phyloP scores from a whole-genome alignment of 2,113 vertebrate genomes.

The Cavia aperea region DNA sequence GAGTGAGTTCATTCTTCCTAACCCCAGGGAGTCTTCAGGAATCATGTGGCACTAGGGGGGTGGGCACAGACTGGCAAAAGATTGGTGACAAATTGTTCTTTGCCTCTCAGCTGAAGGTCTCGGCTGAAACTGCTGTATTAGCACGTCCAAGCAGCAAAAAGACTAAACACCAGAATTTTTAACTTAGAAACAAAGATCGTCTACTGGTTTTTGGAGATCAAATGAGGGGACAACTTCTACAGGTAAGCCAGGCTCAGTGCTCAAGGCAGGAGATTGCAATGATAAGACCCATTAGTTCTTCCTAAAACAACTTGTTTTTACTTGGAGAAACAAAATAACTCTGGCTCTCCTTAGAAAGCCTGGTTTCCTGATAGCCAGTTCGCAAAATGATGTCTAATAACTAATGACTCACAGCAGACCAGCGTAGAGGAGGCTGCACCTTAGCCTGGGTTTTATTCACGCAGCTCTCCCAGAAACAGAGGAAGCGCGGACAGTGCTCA shows the following conservation, averaged over 20 bases:
- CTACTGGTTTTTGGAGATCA: background rate
- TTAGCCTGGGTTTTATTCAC: background rate
- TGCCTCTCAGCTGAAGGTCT: slow-evolving; percentile 39
- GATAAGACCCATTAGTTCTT: background rate
- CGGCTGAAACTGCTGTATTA: slow-evolving; percentile 40
- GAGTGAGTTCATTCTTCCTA: background rate
- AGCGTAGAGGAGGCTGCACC: background rate
- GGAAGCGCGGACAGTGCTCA: background rate
- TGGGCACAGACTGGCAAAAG: background rate
- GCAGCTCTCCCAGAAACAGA: background rate
- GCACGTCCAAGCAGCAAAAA: slow-evolving; percentile 34
- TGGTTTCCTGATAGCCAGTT: slow-evolving; percentile 6
- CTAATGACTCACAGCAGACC: background rate
- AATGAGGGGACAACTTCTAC: background rate
- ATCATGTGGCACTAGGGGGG: background rate
- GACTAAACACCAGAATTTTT: background rate
- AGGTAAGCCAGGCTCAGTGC: background rate
- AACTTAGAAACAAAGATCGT: background rate
- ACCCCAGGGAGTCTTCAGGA: background rate
- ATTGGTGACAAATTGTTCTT: background rate
- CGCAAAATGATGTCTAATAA: background rate
- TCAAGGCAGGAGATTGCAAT: background rate
- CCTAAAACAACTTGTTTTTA: background rate
- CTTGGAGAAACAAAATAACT: slow-evolving; percentile 32
- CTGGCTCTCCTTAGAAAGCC: background rate